A percentile compares a stretch with the other conserved stretches of the same genome.
Evolutionary conservation across 2,888 invertebrate genomes (phyloP).

Genomic region (Notodonta ziczac): DNA sequence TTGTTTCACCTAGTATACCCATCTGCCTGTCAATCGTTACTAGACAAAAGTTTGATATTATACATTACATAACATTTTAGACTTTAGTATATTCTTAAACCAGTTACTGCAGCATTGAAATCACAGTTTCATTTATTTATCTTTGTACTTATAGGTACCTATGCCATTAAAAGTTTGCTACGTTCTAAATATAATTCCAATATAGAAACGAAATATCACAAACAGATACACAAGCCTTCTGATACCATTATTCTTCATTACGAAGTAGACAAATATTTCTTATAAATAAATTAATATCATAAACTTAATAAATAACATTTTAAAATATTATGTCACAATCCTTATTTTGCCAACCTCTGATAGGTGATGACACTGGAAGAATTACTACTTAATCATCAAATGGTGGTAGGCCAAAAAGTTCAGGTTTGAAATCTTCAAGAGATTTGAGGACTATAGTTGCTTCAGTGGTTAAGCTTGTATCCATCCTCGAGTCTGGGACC

Average conservation of each 20-base stretch:
- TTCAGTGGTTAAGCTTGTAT: slow-evolving; percentile 54
- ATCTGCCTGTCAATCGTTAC: too few species aligned
- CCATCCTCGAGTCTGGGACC: slow-evolving; percentile 88
- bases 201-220: too few species aligned
- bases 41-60: too few species aligned
- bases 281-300: not conserved
- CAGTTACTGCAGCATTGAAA: too few species aligned
- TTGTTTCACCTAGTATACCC: too few species aligned
- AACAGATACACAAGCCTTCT: not conserved
- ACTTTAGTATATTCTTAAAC: too few species aligned
- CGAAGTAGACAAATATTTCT: slow-evolving; percentile 23
- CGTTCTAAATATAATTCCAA: too few species aligned
- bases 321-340: not conserved
- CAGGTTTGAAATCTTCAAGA: slow-evolving; percentile 91
- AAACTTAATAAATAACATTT: not conserved
- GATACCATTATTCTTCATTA: not conserved
- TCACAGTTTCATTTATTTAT: too few species aligned
- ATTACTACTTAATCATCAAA: slow-evolving; percentile 59
- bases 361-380: too few species aligned
- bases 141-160: too few species aligned
- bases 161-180: too few species aligned
- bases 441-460: slow-evolving; percentile 89
- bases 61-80: too few species aligned
- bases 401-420: slow-evolving; percentile 92
- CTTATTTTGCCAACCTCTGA: not conserved